A percentile compares a stretch with the other conserved stretches of the same genome.
phyloP scores from a whole-genome alignment of 2,888 invertebrate genomes.

The Magallana nippona region DNA sequence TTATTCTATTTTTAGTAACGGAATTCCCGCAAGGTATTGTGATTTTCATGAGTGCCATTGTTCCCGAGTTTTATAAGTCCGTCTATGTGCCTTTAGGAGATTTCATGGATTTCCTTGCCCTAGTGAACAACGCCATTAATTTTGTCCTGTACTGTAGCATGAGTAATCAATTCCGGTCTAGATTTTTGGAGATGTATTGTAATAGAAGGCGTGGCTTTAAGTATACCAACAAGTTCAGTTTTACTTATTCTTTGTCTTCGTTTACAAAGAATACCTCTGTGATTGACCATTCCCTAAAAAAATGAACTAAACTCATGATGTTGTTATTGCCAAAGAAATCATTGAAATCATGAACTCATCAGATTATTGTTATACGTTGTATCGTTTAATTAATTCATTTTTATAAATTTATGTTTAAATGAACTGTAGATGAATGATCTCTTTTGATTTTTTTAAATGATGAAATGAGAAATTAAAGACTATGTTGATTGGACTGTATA shows the following conservation, averaged over 20 bases:
- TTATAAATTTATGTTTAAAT: too few relatives aligned
- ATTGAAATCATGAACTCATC: too few relatives aligned
- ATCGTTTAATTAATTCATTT: too few relatives aligned
- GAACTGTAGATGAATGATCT: too few relatives aligned
- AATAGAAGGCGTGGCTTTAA: constrained; percentile 58
- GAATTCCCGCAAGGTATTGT: constrained; percentile 91
- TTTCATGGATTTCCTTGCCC: constrained; percentile 93
- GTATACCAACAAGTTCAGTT: constrained; percentile 55
- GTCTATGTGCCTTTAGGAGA: constrained; percentile 85
- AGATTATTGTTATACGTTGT: too few relatives aligned
- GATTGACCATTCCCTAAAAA: constrained; percentile 38
- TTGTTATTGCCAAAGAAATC: neutral
- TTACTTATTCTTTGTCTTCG: constrained; percentile 59
- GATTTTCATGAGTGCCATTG: constrained; percentile 88
- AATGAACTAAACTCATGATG: neutral
- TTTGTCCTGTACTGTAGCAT: constrained; percentile 95
- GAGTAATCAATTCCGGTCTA: constrained; percentile 89
- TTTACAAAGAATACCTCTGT: constrained; percentile 55
- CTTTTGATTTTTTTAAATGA: too few relatives aligned
- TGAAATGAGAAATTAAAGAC: too few relatives aligned
- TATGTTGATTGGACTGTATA: too few relatives aligned
- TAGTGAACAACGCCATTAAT: constrained; percentile 94
- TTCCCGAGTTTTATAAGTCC: constrained; percentile 83
- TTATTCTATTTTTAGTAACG: constrained; percentile 91
- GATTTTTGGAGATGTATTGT: constrained; percentile 71